Evolutionary conservation across 2,888 invertebrate genomes (phyloP).

Genomic region (Melieria omissa): DNA sequence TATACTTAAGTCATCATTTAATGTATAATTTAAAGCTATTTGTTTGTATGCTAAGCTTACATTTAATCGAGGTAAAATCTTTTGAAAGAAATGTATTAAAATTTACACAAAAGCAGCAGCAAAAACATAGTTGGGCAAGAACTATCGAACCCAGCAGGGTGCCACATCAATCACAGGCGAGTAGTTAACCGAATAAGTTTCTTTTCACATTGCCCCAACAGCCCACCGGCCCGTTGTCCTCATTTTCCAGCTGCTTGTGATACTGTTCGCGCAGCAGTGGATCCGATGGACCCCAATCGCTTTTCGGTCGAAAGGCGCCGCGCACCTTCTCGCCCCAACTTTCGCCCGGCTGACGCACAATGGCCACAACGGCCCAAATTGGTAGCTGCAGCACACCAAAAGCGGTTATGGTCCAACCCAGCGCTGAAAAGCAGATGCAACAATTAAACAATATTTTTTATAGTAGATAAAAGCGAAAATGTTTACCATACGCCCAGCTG

Average conservation of each 20-base stretch:
- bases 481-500: constrained; percentile 72
- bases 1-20: not conserved
- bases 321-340: constrained; percentile 60
- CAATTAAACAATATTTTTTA: not conserved
- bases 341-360: constrained; percentile 58
- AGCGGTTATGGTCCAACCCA: constrained; percentile 69
- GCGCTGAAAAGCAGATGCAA: constrained; percentile 46
- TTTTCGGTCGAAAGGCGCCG: constrained; percentile 68
- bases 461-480: constrained; percentile 4
- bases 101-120: no score
- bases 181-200: constrained; percentile 57
- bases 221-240: constrained; percentile 54
- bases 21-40: constrained; percentile 1
- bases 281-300: constrained; percentile 72
- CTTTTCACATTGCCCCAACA: constrained; percentile 56
- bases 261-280: constrained; percentile 69
- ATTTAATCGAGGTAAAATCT: no score
- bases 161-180: constrained; percentile 10
- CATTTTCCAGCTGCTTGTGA: constrained; percentile 64
- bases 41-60: not conserved
- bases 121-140: no score
- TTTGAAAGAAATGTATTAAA: no score
- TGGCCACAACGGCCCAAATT: constrained; percentile 62
- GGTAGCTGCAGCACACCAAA: constrained; percentile 69
- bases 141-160: not conserved